Percentiles rank a stretch among this genome's conserved stretches.
Conservation (phyloP, 2,113 vertebrate species). For the Myrmophylax atrothorax region DNA sequence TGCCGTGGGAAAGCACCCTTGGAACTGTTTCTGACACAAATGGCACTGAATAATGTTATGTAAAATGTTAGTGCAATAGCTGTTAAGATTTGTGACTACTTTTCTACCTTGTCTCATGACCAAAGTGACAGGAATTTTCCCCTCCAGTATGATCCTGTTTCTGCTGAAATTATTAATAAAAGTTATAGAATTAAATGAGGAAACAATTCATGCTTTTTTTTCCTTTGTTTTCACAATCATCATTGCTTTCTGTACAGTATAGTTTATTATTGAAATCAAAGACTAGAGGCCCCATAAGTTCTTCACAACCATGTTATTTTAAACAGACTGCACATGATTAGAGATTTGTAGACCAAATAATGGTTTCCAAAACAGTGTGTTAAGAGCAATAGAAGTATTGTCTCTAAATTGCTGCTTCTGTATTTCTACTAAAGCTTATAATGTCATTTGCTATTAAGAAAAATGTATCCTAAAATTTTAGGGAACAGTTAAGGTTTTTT, state of each 20-base stretch:
- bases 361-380: not conserved
- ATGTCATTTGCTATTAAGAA: not conserved
- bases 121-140: not conserved
- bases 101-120: not conserved
- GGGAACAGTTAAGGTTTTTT: not conserved
- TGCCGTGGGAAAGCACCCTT: not conserved
- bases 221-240: accelerated
- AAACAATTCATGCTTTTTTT: accelerated
- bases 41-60: not conserved
- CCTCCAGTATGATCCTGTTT: not conserved
- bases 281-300: not conserved
- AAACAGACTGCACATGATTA: not conserved
- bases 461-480: not conserved
- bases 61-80: not conserved
- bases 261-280: not conserved
- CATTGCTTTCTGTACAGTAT: not conserved
- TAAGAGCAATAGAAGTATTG: not conserved
- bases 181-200: not conserved
- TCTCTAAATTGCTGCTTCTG: not conserved
- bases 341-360: not conserved
- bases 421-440: not conserved
- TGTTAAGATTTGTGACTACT: not conserved
- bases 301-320: not conserved
- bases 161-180: not conserved
- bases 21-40: not conserved